Percentiles rank a stretch among this genome's conserved stretches.
phyloP scores from a whole-genome alignment of 2,888 invertebrate genomes.

The Scaeva pyrastri region DNA sequence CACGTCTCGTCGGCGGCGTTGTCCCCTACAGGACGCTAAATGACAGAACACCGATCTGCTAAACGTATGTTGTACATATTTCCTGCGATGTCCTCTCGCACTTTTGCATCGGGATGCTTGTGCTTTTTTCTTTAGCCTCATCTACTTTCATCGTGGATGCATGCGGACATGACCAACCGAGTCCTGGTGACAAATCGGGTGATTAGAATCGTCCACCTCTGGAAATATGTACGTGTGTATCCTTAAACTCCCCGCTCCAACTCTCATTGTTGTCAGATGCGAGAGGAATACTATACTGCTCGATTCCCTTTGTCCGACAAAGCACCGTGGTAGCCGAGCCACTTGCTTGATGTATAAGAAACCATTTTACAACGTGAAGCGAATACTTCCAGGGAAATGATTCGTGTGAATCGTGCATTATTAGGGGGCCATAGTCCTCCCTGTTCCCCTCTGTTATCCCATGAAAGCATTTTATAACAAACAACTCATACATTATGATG shows the following conservation, averaged over 20 bases:
- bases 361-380: slow-evolving; percentile 68
- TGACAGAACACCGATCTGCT: slow-evolving; percentile 53
- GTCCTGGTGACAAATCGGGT: slow-evolving; percentile 58
- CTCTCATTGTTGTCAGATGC: slow-evolving; percentile 16
- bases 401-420: slow-evolving; percentile 74
- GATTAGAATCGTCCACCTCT: slow-evolving; percentile 48
- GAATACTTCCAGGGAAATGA: slow-evolving; percentile 72
- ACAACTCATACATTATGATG: slow-evolving; percentile 46
- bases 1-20: too few species aligned
- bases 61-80: too few species aligned
- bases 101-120: slow-evolving; percentile 14
- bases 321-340: slow-evolving; percentile 66
- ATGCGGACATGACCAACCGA: slow-evolving; percentile 51
- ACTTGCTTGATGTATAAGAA: slow-evolving; percentile 51
- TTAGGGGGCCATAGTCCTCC: slow-evolving; percentile 36
- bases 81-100: slow-evolving; percentile 36
- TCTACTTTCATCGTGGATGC: slow-evolving; percentile 3
- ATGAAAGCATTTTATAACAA: slow-evolving; percentile 8
- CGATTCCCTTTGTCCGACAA: slow-evolving; percentile 20
- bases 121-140: neutral
- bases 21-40: neutral
- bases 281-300: neutral
- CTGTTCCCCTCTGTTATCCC: neutral
- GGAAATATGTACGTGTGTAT: slow-evolving; percentile 12
- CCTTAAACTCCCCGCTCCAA: neutral